A percentile compares a stretch with the other conserved stretches of the same genome.
phyloP scores from a whole-genome alignment of 2,888 invertebrate genomes.

The Rhaphigaster nebulosa region DNA sequence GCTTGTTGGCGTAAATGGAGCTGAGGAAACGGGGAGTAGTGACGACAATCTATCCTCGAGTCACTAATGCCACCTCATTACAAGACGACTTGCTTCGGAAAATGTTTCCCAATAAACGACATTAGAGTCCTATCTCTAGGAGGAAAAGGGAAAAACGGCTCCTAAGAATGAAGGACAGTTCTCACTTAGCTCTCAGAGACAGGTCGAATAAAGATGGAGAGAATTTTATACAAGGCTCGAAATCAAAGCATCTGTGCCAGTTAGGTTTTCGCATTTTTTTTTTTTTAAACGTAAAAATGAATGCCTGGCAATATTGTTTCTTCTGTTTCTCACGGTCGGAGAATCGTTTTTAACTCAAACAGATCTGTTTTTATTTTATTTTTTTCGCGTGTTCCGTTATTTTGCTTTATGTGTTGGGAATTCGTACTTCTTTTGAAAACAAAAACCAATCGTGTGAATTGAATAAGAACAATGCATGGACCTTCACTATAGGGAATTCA shows the following conservation, averaged over 20 bases:
- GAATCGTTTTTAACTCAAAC: background rate
- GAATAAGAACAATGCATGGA: background rate
- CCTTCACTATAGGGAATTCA: too few species aligned
- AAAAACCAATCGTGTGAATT: background rate
- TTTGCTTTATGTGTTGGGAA: background rate
- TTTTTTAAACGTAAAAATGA: background rate
- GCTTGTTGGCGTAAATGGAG: background rate
- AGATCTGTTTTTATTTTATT: background rate
- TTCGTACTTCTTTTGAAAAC: background rate
- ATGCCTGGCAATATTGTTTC: background rate
- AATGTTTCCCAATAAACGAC: slow-evolving; percentile 19
- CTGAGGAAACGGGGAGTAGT: background rate
- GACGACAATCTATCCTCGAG: background rate
- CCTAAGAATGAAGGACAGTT: slow-evolving; percentile 25
- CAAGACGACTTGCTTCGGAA: background rate
- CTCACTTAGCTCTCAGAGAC: background rate
- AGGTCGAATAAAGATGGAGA: background rate
- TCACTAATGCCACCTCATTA: slow-evolving; percentile 24
- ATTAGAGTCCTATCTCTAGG: slow-evolving; percentile 22
- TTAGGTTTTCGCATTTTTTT: background rate
- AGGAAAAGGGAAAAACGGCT: slow-evolving; percentile 38
- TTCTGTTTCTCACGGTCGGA: background rate
- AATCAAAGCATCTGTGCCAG: background rate
- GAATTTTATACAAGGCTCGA: background rate
- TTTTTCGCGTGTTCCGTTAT: background rate